Evolutionary conservation across 2,888 invertebrate genomes (phyloP).

Genomic region (Andrena praecox): DNA sequence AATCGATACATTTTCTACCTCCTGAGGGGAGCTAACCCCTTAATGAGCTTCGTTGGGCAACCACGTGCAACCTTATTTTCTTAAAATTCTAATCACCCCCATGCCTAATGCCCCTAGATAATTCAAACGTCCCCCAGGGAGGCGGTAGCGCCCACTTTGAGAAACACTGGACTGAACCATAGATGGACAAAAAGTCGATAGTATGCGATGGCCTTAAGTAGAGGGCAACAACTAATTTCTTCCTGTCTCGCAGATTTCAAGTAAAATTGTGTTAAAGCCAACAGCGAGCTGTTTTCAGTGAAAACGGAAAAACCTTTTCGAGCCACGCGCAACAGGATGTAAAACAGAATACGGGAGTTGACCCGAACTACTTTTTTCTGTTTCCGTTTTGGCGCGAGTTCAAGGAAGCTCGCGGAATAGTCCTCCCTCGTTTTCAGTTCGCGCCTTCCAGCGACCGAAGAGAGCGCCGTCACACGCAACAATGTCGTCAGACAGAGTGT

Average conservation of each 20-base stretch:
- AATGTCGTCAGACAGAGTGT: slow-evolving; percentile 25
- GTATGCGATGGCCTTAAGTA: not conserved
- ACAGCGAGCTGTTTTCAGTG: slow-evolving; percentile 28
- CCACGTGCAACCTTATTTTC: too few relatives aligned
- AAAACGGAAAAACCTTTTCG: slow-evolving; percentile 69
- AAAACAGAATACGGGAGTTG: slow-evolving; percentile 35
- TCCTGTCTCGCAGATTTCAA: not conserved
- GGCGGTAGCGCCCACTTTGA: too few relatives aligned
- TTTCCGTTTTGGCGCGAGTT: slow-evolving; percentile 19
- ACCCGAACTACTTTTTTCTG: slow-evolving; percentile 16
- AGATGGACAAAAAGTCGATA: not conserved
- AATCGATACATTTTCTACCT: too few relatives aligned
- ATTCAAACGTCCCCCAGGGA: too few relatives aligned
- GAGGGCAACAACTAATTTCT: not conserved
- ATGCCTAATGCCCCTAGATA: too few relatives aligned
- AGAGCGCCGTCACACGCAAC: slow-evolving; percentile 11
- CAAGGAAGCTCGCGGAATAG: slow-evolving; percentile 8
- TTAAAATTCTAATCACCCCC: too few relatives aligned
- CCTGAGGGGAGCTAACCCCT: too few relatives aligned
- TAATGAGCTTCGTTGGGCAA: too few relatives aligned
- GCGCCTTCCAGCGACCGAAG: slow-evolving; percentile 19
- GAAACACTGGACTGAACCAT: not conserved
- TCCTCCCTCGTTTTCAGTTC: slow-evolving; percentile 1
- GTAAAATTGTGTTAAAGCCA: not conserved
- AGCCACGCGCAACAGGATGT: slow-evolving; percentile 32